Evolutionary conservation across 2,888 invertebrate genomes (phyloP).

Genomic region (Lasioglossum oenotherae): DNA sequence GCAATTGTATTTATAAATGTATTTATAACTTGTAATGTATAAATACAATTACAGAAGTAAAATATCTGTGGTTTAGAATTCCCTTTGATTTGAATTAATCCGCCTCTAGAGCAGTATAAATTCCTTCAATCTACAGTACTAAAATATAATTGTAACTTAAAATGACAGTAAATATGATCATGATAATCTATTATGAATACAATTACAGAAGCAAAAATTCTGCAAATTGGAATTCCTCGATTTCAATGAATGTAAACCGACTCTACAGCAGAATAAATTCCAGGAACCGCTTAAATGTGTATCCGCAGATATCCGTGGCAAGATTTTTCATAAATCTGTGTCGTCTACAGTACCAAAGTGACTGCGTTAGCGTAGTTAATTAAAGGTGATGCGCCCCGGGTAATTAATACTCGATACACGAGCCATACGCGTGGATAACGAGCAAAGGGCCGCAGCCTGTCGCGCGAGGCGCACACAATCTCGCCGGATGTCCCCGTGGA

Average conservation of each 20-base stretch:
- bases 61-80: too few species aligned
- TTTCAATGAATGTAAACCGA: not conserved
- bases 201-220: not conserved
- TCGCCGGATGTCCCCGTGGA: conserved; percentile 59
- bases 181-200: not conserved
- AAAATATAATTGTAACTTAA: not conserved
- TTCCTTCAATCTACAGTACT: not conserved
- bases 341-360: not conserved
- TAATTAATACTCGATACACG: conserved; percentile 70
- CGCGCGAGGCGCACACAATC: conserved; percentile 62
- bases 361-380: conserved; percentile 12
- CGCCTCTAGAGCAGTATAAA: not conserved
- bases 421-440: conserved; percentile 59
- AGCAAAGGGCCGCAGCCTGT: conserved; percentile 53
- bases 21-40: too few species aligned
- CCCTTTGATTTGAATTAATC: too few species aligned
- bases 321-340: conserved; percentile 15
- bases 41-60: too few species aligned
- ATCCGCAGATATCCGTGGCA: not conserved
- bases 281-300: not conserved
- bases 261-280: not conserved
- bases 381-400: conserved; percentile 43
- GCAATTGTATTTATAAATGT: too few species aligned
- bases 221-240: not conserved
- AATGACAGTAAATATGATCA: not conserved